Conservation (phyloP, 2,888 invertebrate species). For the Sthenelais limicola region DNA sequence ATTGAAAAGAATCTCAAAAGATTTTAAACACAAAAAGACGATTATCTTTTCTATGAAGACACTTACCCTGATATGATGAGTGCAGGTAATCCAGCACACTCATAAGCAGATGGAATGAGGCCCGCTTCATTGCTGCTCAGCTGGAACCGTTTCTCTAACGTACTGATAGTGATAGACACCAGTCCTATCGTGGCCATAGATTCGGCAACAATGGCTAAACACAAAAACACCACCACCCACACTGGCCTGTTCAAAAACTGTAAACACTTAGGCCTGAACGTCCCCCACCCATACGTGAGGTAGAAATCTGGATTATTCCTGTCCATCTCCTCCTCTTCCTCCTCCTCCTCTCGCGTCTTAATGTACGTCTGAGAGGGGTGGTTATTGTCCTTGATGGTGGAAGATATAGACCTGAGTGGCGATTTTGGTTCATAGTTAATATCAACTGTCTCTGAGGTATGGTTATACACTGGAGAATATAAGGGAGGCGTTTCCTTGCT, state of each 20-base stretch:
- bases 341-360: too few species aligned
- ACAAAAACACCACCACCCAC: conserved; percentile 27
- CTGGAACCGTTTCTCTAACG: conserved; percentile 24
- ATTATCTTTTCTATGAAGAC: not conserved
- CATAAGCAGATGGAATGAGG: conserved; percentile 20
- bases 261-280: conserved; percentile 15
- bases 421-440: too few species aligned
- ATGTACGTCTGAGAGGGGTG: too few species aligned
- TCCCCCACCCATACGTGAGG: conserved; percentile 32
- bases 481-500: too few species aligned
- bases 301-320: too few species aligned
- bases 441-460: too few species aligned
- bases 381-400: too few species aligned
- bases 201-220: conserved; percentile 19
- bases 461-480: too few species aligned
- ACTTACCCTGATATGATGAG: conserved; percentile 33
- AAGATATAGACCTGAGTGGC: too few species aligned
- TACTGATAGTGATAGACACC: conserved; percentile 23
- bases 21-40: too few species aligned
- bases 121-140: conserved; percentile 31
- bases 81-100: conserved; percentile 14
- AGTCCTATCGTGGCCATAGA: conserved; percentile 24
- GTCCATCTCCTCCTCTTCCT: too few species aligned
- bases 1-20: too few species aligned
- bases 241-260: conserved; percentile 28